Evolutionary conservation across 1,140 invertebrate genomes (phyloP).

Genomic region (Rhynchophorus ferrugineus): DNA sequence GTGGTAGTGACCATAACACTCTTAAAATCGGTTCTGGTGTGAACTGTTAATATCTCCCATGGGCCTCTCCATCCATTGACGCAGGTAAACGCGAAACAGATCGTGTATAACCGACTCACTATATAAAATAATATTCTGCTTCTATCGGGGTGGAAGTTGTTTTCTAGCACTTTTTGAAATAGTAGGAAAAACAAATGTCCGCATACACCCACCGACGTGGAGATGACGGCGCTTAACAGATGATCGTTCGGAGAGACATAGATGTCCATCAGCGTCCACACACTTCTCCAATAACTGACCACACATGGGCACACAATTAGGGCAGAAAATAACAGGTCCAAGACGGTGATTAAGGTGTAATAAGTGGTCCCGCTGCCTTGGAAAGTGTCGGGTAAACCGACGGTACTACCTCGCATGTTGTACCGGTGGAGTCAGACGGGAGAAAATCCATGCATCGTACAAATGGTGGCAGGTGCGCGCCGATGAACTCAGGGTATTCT

Average conservation of each 20-base stretch:
- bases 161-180: conserved; percentile 54
- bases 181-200: conserved; percentile 62
- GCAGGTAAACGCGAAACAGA: conserved; percentile 65
- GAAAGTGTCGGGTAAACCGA: conserved; percentile 46
- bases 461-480: not conserved
- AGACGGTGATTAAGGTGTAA: conserved; percentile 53
- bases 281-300: conserved; percentile 78
- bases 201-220: conserved; percentile 57
- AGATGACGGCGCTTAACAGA: conserved; percentile 54
- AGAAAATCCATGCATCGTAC: not conserved
- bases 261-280: conserved; percentile 70
- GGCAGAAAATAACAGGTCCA: conserved; percentile 65
- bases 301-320: conserved; percentile 68
- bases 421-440: not conserved
- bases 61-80: conserved; percentile 79
- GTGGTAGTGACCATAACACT: conserved; percentile 53
- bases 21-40: conserved; percentile 51
- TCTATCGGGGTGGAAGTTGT: conserved; percentile 56
- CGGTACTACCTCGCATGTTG: conserved; percentile 52
- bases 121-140: conserved; percentile 61
- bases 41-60: conserved; percentile 66
- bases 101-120: conserved; percentile 66
- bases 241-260: conserved; percentile 56
- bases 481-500: conserved; percentile 8
- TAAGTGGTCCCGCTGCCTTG: conserved; percentile 44